Base-by-base conservation (phyloP, 2,888 invertebrate genomes). In the Mythimna ferrago region DNA sequence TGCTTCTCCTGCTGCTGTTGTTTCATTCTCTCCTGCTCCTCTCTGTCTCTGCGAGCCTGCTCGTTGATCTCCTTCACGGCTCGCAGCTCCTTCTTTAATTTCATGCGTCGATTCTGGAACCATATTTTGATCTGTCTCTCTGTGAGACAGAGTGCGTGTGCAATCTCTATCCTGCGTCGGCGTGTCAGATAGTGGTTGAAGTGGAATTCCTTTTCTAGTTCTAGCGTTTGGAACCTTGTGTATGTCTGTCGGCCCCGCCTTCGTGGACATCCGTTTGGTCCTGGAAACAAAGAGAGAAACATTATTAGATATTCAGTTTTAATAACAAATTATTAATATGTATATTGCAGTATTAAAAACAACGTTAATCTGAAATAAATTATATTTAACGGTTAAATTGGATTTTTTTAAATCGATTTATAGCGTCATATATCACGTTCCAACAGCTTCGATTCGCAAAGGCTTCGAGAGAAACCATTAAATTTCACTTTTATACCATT, bases 191-290 rank as follows among this genome's bases (percentile, higher is more conserved):
- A 99, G 93, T 99, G 99, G 96, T 99, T 99, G 97, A 99, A 99
- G 93, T 99, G 99, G 97, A 99, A 99, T 97, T 99, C 99, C 96
- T 99, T 99, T 96, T 99, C 99, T 95, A 99, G 97, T 94, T 99
- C 99, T 96, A 99, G 97, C 38, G 99, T 99, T 96, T 99, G 99
- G 97, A 99, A 99, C 91, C 99, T 98, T 85, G 99, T 99, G 97
- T 99, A 99, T 26, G 99, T 99, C 97, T 99, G 99, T 88, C 99
- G 97, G 79, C 99, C 99, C 91, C 99, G 97, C 93, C 99, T 98
- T 92, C 99, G 97, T 82, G 99, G 99, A 94, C 99, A 99, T 79
- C 99, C 99, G 93, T 99, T 99, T 73, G 99, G 99, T 95, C 99
- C 99, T 99, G 98, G 88, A 97, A 97, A 92, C 86, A 94, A 93